A percentile compares a stretch with the other conserved stretches of the same genome.
These are phyloP conservation scores for Philonicus albiceps DNA, from an alignment of 2,888 invertebrate species.

Conservation along the genomic window DNA sequence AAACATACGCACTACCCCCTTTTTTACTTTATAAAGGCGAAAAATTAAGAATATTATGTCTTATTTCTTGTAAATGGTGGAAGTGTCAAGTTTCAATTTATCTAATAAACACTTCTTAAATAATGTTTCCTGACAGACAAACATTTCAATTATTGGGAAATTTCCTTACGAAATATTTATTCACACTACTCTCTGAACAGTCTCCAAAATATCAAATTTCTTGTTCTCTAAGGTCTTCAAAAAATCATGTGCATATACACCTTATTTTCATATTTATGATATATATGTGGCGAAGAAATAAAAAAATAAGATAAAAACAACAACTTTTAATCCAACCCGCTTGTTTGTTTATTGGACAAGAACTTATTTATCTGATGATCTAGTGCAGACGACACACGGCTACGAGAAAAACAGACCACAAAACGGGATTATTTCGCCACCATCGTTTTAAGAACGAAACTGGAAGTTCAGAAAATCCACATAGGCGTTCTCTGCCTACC, in stretches of 20 bases:
- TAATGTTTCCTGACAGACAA: not conserved
- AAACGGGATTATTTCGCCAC: not conserved
- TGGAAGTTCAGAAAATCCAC: not conserved
- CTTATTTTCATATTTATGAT: not conserved
- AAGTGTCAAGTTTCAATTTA: not conserved
- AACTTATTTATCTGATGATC: not conserved
- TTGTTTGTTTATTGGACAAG: not conserved
- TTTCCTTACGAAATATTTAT: not conserved
- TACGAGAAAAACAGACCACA: conserved; percentile 1
- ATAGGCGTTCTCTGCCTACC: not conserved
- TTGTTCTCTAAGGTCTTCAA: not conserved
- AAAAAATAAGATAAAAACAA: not conserved
- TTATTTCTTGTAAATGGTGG: not conserved
- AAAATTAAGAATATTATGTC: not conserved
- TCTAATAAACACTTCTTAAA: not conserved
- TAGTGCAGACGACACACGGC: not conserved
- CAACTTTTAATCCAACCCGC: not conserved
- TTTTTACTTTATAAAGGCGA: not conserved
- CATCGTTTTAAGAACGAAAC: conserved; percentile 5
- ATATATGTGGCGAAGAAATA: not conserved
- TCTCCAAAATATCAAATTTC: not conserved
- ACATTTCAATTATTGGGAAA: not conserved
- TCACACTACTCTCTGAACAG: not conserved
- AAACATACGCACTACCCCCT: not conserved
- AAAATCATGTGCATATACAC: not conserved